Percentiles rank a stretch among this genome's conserved stretches.
phyloP scores from a whole-genome alignment of 2,113 vertebrate genomes.

The Myotis lucifugus region DNA sequence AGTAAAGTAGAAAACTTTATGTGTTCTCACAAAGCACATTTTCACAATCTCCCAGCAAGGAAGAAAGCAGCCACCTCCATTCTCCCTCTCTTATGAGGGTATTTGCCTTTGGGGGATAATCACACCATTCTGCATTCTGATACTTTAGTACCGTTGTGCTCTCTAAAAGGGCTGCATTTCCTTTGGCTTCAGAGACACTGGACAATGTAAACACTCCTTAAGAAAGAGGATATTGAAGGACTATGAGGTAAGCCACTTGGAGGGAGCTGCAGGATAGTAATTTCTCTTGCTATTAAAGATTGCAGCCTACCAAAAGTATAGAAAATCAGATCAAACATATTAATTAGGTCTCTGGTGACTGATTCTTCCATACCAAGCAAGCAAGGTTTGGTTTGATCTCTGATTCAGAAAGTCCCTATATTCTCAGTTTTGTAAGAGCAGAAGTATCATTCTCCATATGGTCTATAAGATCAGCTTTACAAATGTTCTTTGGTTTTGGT shows the following conservation, averaged over 20 bases:
- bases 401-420: constrained; percentile 43
- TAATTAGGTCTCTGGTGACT: constrained; percentile 51
- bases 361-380: constrained; percentile 61
- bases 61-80: constrained; percentile 25
- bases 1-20: constrained; percentile 66
- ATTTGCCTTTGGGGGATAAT: constrained; percentile 4
- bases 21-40: constrained; percentile 40
- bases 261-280: constrained; percentile 39
- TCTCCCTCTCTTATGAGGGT: neutral
- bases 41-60: neutral
- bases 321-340: neutral
- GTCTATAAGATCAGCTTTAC: neutral
- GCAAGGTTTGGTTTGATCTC: constrained; percentile 51
- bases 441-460: neutral
- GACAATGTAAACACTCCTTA: constrained; percentile 65
- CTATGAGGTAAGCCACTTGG: constrained; percentile 65
- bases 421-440: constrained; percentile 43
- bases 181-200: constrained; percentile 65
- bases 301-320: neutral
- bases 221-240: constrained; percentile 64
- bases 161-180: neutral
- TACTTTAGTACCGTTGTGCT: constrained; percentile 48
- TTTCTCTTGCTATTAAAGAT: constrained; percentile 61
- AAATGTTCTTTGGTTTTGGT: neutral
- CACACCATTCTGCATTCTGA: neutral